These are phyloP conservation scores for Apostichopus leukothele DNA, from an alignment of 53 echinoderm and acorn worm species.

Conservation along the genomic window DNA sequence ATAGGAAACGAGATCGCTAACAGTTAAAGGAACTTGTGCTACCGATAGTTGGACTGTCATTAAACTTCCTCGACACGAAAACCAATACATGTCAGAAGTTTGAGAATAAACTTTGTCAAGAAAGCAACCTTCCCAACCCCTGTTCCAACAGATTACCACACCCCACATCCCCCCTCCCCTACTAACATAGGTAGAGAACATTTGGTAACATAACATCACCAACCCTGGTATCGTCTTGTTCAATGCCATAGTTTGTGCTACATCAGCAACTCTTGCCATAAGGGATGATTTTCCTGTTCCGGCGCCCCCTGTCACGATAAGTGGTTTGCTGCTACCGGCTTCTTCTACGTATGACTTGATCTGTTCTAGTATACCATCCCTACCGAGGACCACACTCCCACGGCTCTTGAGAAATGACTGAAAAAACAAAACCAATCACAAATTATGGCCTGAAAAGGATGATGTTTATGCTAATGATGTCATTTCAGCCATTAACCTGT, in stretches of 20 bases:
- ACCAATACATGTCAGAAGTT: too few species aligned
- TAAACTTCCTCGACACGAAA: too few species aligned
- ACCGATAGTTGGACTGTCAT: too few species aligned
- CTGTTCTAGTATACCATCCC: conserved; percentile 74
- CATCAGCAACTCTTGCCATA: conserved; percentile 80
- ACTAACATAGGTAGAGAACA: too few species aligned
- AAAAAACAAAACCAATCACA: background rate
- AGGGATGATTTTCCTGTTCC: conserved; percentile 93
- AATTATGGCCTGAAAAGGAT: background rate
- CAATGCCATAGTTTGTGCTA: conserved; percentile 75
- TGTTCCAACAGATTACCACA: too few species aligned
- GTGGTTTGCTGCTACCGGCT: conserved; percentile 62
- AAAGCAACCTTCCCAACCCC: too few species aligned
- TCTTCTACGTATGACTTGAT: conserved; percentile 75
- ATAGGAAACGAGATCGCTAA: too few species aligned
- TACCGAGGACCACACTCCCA: conserved; percentile 73
- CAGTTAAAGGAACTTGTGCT: too few species aligned
- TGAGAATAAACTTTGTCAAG: too few species aligned
- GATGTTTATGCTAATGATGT: too few species aligned
- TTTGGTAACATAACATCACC: background rate
- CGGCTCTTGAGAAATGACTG: conserved; percentile 97
- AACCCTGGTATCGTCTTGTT: conserved; percentile 87
- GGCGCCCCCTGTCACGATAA: conserved; percentile 82
- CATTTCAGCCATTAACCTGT: background rate
- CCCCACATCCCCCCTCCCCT: too few species aligned